Evolutionary conservation across 2,113 vertebrate species (phyloP), one percentile per base, ranked within the genome.

Genomic region (Anolis carolinensis): DNA sequence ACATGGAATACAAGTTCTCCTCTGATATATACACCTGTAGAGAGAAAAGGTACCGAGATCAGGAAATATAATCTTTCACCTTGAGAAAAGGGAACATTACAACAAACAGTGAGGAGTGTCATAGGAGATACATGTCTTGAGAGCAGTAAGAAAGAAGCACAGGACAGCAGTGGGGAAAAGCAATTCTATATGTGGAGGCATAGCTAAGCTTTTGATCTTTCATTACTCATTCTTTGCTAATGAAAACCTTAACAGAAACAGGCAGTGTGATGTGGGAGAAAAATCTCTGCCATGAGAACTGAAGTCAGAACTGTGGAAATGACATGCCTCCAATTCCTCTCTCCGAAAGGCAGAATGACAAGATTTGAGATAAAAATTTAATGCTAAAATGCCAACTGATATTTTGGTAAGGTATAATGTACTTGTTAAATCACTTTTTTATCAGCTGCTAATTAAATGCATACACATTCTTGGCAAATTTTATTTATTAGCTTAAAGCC

Each of bases 321-420:
- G 39, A 7, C n/a, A 68, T 0, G 75, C 30, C 79, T 63, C 78
- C 79, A 88, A 87, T 21, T 39, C 3, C 25, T 30, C 3, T 83
- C 90, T 89, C 90, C 90, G 81, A 30, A 30, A 81, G 81, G 21
- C 65, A 30, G n/a, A 75, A 68, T 36, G 82, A 34, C 30, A 93
- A 50, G 78, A 79, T 81, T 84, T 82, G 77, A 65, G 86, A 55
- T 89, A 89, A 88, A 7, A 91, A 85, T 82, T 87, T 80, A 83
- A 80, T 91, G 48, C 81, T 81, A 23, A 88, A 86, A 92, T 77
- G 78, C 13, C 77, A 90, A 91, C 65, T 79, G 89, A 71, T 94
- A 82, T 79, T 94, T 93, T 92, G 44, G 74, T 84, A 93, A 89
- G 88, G 55, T 90, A n/a, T 84, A 92, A 89, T 75, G 93, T 91